Evolutionary conservation across 2,113 vertebrate species (phyloP).

Genomic region (Guaruba guarouba): DNA sequence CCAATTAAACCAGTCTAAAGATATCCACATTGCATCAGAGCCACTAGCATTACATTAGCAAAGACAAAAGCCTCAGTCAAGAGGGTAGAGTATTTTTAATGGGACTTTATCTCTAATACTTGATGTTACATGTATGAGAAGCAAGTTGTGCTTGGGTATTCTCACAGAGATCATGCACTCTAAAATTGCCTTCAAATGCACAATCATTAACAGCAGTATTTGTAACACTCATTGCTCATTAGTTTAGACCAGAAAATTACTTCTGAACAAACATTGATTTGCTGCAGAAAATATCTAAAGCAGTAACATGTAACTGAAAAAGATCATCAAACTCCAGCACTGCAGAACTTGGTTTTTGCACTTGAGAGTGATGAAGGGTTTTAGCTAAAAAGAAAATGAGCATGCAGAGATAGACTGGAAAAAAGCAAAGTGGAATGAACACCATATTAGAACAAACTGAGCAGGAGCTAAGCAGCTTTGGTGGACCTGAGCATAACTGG

Average conservation of each 20-base stretch:
- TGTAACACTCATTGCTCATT: slow-evolving; percentile 29
- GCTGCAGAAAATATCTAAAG: background rate
- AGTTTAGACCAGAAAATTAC: slow-evolving; percentile 32
- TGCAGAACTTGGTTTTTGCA: background rate
- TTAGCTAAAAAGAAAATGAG: background rate
- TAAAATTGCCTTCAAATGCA: slow-evolving; percentile 33
- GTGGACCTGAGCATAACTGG: background rate
- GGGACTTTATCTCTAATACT: slow-evolving; percentile 31
- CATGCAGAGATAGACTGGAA: background rate
- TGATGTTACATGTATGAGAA: background rate
- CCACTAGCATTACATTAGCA: slow-evolving; percentile 25
- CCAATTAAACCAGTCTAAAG: slow-evolving; percentile 75
- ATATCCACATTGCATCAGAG: slow-evolving; percentile 37
- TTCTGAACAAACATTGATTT: slow-evolving; percentile 33
- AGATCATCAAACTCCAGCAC: background rate
- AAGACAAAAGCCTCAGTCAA: slow-evolving; percentile 38
- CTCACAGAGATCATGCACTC: slow-evolving; percentile 12
- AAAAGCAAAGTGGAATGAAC: background rate
- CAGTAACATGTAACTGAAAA: background rate
- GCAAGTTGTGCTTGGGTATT: slow-evolving; percentile 21
- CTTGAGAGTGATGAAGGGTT: background rate
- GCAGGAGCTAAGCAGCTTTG: background rate
- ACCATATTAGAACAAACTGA: background rate
- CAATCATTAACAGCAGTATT: slow-evolving; percentile 22
- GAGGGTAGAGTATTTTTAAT: slow-evolving; percentile 44